Evolutionary conservation across 2,888 invertebrate genomes (phyloP), one percentile per base, ranked within the genome.

Genomic region (Loripinus fragilis): DNA sequence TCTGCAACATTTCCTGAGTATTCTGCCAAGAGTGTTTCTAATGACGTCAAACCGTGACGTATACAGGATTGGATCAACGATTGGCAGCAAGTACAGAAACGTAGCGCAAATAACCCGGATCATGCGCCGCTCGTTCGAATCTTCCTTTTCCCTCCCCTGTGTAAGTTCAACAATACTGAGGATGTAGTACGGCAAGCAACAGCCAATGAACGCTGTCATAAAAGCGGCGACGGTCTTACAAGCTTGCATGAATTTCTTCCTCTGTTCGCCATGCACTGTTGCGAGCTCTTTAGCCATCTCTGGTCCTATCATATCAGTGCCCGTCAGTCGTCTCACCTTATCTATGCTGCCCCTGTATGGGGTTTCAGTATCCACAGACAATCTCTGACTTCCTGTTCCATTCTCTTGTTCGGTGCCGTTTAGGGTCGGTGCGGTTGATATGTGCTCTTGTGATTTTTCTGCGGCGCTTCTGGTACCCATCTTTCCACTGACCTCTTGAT

Each of bases 31-130:
- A 5, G 69, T 50, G 38, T 50, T 17, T 28, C 70, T 71, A 38
- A 79, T 71, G 2, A 79, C 20, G 17, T 50, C n/a, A 67, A 79
- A 79, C 23, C 79, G 50, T 38, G 67, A 66, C 20, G 75, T 79
- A 52, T 79, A 79, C n/a, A 79, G 23, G 30, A 79, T 75, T 17
- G 79, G 79, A 45, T 79, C 79, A 7, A 79, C 50, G 23, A 79
- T 75, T 0, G 79, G 79, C 1, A 79, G 69, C 25, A 71, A 42
- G 33, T 79, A 79, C 5, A 75, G 64, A 12, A 48, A 45, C n/a
- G 65, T 41, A 3, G 79, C 71, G 5, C 75, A 68, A 12, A 75
- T 20, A 7, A 66, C 55, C 20, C 75, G 71, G 8, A 78, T 69
- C 20, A 38, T 60, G 8, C 78, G 52, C 12, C 41, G 25, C n/a